phyloP scores from a whole-genome alignment of 2,888 invertebrate species.

The Xiphydria camelus region DNA sequence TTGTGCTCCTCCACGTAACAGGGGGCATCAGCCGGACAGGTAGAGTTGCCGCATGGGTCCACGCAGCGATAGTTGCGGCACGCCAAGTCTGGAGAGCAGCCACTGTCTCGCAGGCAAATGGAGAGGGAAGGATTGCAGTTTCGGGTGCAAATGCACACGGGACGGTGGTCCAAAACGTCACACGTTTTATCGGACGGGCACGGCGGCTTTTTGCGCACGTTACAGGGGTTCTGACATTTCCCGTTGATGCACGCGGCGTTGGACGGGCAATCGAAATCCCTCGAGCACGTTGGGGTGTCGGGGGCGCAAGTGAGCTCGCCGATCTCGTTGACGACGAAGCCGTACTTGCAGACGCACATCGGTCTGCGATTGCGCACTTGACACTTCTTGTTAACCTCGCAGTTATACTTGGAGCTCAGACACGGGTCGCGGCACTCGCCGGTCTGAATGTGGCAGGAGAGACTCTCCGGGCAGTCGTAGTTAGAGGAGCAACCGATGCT shows the following conservation, averaged over 20 bases:
- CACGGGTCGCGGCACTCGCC: constrained; percentile 84
- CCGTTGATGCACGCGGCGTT: constrained; percentile 83
- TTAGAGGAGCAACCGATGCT: constrained; percentile 67
- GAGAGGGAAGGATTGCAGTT: constrained; percentile 85
- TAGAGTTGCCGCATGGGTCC: constrained; percentile 85
- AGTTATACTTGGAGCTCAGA: constrained; percentile 68
- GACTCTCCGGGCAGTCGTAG: constrained; percentile 73
- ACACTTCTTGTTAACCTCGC: constrained; percentile 83
- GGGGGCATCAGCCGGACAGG: constrained; percentile 82
- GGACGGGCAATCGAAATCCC: constrained; percentile 82
- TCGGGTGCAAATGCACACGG: constrained; percentile 84
- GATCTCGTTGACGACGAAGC: constrained; percentile 84
- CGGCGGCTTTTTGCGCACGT: constrained; percentile 63
- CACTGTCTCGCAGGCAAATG: constrained; percentile 87
- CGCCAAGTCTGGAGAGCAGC: constrained; percentile 82
- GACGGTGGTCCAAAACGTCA: constrained; percentile 84
- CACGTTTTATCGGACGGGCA: constrained; percentile 85
- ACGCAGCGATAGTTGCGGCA: constrained; percentile 88
- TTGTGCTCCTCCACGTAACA: constrained; percentile 94
- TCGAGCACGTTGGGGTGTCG: constrained; percentile 77
- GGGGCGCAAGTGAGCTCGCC: constrained; percentile 87
- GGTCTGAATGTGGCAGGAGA: constrained; percentile 72
- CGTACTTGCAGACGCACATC: constrained; percentile 86
- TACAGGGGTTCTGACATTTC: constrained; percentile 86
- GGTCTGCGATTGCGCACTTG: constrained; percentile 84